These are phyloP conservation scores for Cossypha heuglini DNA, from an alignment of 2,797 vertebrate species.

Conservation along the genomic window DNA sequence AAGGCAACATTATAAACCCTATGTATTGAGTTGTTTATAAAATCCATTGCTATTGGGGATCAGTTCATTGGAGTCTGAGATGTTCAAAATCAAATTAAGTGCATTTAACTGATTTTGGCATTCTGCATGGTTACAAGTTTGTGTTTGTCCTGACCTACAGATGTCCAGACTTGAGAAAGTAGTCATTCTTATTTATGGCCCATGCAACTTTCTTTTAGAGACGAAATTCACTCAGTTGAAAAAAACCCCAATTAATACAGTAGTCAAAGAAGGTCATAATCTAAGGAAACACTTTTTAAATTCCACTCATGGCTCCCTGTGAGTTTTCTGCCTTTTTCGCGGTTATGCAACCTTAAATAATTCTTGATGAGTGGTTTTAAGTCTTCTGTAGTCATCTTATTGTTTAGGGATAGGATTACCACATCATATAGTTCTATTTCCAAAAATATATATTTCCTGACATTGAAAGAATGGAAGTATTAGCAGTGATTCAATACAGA, in stretches of 20 bases:
- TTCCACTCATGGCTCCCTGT: background rate
- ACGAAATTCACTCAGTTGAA: background rate
- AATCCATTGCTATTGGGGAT: background rate
- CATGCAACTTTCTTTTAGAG: background rate
- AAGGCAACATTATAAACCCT: background rate
- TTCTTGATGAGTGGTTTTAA: background rate
- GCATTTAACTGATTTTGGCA: background rate
- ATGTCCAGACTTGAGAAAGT: background rate
- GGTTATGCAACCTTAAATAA: background rate
- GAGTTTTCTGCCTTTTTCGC: background rate
- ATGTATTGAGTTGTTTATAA: background rate
- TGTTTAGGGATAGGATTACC: background rate
- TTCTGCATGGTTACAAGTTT: background rate
- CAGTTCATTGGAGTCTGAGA: background rate
- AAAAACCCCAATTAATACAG: background rate
- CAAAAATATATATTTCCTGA: background rate
- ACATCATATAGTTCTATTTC: background rate
- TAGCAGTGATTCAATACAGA: background rate
- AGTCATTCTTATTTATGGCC: background rate
- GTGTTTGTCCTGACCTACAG: background rate
- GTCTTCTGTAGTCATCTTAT: background rate
- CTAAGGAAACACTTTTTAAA: background rate
- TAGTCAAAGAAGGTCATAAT: background rate
- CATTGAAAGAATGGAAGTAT: background rate
- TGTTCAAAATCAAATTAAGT: background rate